Evolutionary conservation across 1,140 invertebrate genomes (phyloP).

Genomic region (Nephotettix cincticeps): DNA sequence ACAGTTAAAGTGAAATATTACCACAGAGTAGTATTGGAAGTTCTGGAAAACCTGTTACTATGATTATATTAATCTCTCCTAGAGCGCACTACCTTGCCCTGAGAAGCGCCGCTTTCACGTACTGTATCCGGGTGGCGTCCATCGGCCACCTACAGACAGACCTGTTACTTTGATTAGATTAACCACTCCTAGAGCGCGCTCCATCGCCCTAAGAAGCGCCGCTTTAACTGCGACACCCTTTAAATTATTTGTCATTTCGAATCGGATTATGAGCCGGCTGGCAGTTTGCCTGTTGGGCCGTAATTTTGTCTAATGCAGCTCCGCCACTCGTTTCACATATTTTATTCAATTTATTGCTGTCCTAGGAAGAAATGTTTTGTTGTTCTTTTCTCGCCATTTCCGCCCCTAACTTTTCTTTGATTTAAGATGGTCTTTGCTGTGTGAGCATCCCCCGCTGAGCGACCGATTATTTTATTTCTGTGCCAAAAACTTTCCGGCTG

Average conservation of each 20-base stretch:
- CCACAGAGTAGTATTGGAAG: too few relatives aligned
- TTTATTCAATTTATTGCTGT: constrained; percentile 25
- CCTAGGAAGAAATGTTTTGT: constrained; percentile 16
- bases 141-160: too few relatives aligned
- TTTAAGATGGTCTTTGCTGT: background rate
- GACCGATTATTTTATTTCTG: too few relatives aligned
- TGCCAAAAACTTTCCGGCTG: too few relatives aligned
- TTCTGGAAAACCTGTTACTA: too few relatives aligned
- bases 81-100: too few relatives aligned
- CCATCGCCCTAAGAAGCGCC: too few relatives aligned
- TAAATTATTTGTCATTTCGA: constrained; percentile 19
- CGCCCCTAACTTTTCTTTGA: constrained; percentile 6
- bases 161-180: background rate
- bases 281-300: constrained; percentile 26
- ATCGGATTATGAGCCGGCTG: constrained; percentile 28
- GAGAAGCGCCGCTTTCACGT: too few relatives aligned
- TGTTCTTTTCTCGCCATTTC: constrained; percentile 20
- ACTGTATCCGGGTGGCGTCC: too few relatives aligned
- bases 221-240: constrained; percentile 17
- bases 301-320: constrained; percentile 35
- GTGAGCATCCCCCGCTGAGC: too few relatives aligned
- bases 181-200: background rate
- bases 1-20: too few relatives aligned
- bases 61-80: too few relatives aligned
- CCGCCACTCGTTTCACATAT: constrained; percentile 30